A percentile compares a stretch with the other conserved stretches of the same genome.
These are phyloP conservation scores for Cylas formicarius DNA, from an alignment of 1,140 invertebrate species.

Conservation along the genomic window DNA sequence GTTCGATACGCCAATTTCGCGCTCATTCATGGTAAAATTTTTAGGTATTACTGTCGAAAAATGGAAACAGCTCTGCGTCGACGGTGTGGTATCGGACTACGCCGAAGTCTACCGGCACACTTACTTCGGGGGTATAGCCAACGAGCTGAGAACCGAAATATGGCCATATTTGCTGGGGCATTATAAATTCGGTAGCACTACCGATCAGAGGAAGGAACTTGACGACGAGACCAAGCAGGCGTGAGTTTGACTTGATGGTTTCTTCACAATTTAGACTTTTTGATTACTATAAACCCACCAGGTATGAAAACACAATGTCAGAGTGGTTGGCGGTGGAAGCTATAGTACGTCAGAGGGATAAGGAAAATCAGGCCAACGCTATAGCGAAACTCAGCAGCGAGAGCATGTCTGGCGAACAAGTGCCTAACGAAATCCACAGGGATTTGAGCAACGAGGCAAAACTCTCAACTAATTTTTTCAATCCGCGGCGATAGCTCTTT, in stretches of 20 bases:
- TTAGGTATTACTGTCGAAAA: constrained; percentile 60
- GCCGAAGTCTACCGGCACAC: constrained; percentile 73
- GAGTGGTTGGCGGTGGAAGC: constrained; percentile 92
- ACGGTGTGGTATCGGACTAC: constrained; percentile 54
- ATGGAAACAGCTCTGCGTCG: constrained; percentile 57
- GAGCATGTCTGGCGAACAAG: constrained; percentile 42
- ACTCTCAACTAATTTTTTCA: not conserved
- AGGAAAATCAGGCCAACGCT: constrained; percentile 58
- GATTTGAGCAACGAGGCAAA: constrained; percentile 44
- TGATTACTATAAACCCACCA: constrained; percentile 9
- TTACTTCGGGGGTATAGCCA: constrained; percentile 81
- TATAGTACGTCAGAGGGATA: constrained; percentile 79
- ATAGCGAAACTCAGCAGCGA: constrained; percentile 56
- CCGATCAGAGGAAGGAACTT: constrained; percentile 59
- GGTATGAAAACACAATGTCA: constrained; percentile 83
- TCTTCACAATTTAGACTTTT: not conserved
- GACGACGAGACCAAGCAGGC: constrained; percentile 61
- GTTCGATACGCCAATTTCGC: not conserved
- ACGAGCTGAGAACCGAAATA: constrained; percentile 71
- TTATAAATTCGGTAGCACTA: constrained; percentile 71
- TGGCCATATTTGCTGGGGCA: constrained; percentile 89
- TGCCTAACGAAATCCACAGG: constrained; percentile 33
- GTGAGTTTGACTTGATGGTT: constrained; percentile 18
- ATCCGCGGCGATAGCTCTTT: not conserved
- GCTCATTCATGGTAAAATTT: constrained; percentile 5